Evolutionary conservation across 2,888 invertebrate species (phyloP).

Genomic region (Pyrochroa serraticornis): DNA sequence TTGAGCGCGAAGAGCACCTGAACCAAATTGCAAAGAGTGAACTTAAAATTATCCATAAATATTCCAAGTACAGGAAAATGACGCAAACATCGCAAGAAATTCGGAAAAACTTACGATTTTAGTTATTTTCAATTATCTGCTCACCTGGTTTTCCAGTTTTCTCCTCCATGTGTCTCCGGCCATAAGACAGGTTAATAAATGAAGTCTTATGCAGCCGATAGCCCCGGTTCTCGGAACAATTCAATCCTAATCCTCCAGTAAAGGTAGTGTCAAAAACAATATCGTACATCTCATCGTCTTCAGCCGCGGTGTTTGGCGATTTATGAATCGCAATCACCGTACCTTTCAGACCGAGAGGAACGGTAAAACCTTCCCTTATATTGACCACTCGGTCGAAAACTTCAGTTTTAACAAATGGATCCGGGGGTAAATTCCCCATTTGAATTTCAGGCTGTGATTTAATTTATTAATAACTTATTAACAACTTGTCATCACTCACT

Average conservation of each 20-base stretch:
- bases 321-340: constrained; percentile 77
- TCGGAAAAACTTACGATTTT: no score
- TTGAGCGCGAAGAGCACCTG: constrained; percentile 17
- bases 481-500: constrained; percentile 55
- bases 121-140: no score
- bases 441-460: constrained; percentile 56
- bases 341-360: constrained; percentile 83
- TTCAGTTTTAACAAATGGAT: constrained; percentile 67
- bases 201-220: constrained; percentile 62
- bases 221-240: constrained; percentile 59
- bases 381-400: constrained; percentile 87
- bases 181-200: constrained; percentile 68
- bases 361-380: constrained; percentile 73
- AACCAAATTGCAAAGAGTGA: background rate
- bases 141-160: constrained; percentile 50
- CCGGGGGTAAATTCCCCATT: constrained; percentile 66
- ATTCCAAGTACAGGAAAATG: no score
- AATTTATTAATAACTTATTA: constrained; percentile 1
- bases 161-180: constrained; percentile 55
- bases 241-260: constrained; percentile 66
- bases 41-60: no score
- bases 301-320: constrained; percentile 38
- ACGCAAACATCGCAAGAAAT: no score
- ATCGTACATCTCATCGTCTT: constrained; percentile 71
- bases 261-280: constrained; percentile 83